phyloP scores from a whole-genome alignment of 2,888 invertebrate species.

The Dicycla oo region DNA sequence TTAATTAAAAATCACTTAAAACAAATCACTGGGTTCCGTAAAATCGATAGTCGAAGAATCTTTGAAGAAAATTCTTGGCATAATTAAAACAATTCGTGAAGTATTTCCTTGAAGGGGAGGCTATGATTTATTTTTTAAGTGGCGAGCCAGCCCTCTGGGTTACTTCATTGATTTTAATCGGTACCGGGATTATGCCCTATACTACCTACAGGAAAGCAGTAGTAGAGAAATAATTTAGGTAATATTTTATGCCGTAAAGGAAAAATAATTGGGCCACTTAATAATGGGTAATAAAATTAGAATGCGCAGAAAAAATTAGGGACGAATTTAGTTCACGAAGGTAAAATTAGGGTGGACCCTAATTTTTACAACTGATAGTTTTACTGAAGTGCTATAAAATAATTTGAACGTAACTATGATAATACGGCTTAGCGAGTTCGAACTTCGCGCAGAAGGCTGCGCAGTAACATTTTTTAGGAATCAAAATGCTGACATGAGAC shows the following conservation, averaged over 20 bases:
- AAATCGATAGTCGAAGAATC: conserved; percentile 55
- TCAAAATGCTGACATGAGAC: no score
- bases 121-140: conserved; percentile 83
- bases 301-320: no score
- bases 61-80: conserved; percentile 56
- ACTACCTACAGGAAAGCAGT: conserved; percentile 21
- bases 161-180: conserved; percentile 79
- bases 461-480: no score
- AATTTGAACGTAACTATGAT: background rate
- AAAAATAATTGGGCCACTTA: background rate
- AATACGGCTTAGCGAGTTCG: no score
- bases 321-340: no score
- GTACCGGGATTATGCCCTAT: conserved; percentile 48
- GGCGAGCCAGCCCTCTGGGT: conserved; percentile 68
- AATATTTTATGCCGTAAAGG: conserved; percentile 21
- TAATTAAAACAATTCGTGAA: conserved; percentile 74
- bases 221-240: conserved; percentile 35
- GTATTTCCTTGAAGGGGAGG: conserved; percentile 72
- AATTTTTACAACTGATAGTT: background rate
- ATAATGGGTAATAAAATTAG: background rate
- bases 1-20: conserved; percentile 50
- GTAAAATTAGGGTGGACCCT: background rate
- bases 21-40: conserved; percentile 30
- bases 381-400: background rate
- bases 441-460: no score